Evolutionary conservation across 2,113 vertebrate species (phyloP).

Genomic region (Misgurnus anguillicaudatus): DNA sequence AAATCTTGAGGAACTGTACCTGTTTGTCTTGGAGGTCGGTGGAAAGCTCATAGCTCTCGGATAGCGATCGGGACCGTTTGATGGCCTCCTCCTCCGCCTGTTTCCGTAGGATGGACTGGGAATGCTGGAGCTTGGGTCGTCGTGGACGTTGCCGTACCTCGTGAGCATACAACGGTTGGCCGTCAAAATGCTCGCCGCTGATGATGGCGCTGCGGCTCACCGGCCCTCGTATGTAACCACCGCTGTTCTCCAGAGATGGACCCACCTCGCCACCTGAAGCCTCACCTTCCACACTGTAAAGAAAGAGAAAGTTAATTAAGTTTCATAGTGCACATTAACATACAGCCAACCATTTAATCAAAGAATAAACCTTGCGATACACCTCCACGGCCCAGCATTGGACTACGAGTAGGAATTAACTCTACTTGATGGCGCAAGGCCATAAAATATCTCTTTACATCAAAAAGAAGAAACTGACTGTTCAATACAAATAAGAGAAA

Average conservation of each 20-base stretch:
- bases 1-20: constrained; percentile 69
- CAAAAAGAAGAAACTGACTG: neutral
- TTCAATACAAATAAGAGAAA: neutral
- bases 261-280: constrained; percentile 83
- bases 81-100: constrained; percentile 98
- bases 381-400: neutral
- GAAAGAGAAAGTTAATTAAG: constrained; percentile 5
- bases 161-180: constrained; percentile 79
- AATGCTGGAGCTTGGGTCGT: constrained; percentile 88
- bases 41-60: constrained; percentile 99
- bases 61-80: constrained; percentile 93
- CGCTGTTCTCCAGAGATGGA: constrained; percentile 82
- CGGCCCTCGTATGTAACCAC: constrained; percentile 80
- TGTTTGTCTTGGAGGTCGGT: constrained; percentile 98
- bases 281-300: constrained; percentile 90
- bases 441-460: neutral
- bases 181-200: constrained; percentile 82
- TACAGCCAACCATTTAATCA: neutral
- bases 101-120: constrained; percentile 92
- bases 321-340: neutral
- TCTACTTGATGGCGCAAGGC: neutral
- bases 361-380: neutral
- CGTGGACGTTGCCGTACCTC: constrained; percentile 79
- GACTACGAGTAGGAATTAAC: neutral
- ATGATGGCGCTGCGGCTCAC: constrained; percentile 79